Evolutionary conservation across 2,888 invertebrate species (phyloP).

Genomic region (Xestia rhomboidea): DNA sequence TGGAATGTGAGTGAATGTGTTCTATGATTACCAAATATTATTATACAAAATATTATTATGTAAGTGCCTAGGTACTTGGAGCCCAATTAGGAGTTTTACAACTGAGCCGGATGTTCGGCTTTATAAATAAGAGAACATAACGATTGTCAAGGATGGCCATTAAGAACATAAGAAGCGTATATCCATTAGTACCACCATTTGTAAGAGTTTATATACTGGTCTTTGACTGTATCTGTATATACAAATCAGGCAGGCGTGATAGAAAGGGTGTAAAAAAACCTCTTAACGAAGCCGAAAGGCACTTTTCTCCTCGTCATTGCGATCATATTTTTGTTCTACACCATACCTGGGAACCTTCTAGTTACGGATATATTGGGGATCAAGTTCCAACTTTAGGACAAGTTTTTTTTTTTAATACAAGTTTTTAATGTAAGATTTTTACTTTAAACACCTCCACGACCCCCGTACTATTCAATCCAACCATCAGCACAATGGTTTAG

Average conservation of each 20-base stretch:
- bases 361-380: too few relatives aligned
- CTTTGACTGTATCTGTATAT: background rate
- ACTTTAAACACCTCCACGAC: too few relatives aligned
- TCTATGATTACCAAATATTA: slow-evolving; percentile 43
- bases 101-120: background rate
- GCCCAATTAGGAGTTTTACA: background rate
- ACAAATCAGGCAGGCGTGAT: background rate
- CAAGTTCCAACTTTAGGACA: too few relatives aligned
- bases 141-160: background rate
- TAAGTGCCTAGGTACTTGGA: slow-evolving; percentile 8
- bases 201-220: background rate
- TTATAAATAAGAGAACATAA: background rate
- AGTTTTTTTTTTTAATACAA: too few relatives aligned
- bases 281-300: too few relatives aligned
- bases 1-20: slow-evolving; percentile 34
- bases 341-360: too few relatives aligned
- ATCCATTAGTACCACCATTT: background rate
- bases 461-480: too few relatives aligned
- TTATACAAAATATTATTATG: slow-evolving; percentile 23
- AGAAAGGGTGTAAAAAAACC: too few relatives aligned
- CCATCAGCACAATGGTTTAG: too few relatives aligned
- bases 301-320: too few relatives aligned
- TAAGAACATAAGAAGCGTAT: background rate
- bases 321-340: too few relatives aligned
- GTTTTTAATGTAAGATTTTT: too few relatives aligned